Evolutionary conservation across 2,113 vertebrate genomes (phyloP).

Genomic region (Oophaga pumilio): DNA sequence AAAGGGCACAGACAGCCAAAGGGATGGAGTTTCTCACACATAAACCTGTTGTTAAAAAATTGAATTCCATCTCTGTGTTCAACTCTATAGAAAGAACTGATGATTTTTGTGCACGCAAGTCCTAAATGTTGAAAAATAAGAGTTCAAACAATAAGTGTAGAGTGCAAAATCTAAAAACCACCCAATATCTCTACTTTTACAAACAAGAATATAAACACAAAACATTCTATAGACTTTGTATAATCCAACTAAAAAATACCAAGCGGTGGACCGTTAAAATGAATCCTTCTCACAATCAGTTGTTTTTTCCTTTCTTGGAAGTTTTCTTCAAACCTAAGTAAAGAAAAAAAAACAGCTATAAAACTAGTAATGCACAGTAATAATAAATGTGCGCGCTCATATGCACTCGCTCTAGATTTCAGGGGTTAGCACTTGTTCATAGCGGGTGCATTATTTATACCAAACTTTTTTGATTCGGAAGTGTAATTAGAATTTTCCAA

Average conservation of each 20-base stretch:
- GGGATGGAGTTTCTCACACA: too few relatives aligned
- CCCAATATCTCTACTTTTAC: neutral
- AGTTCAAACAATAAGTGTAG: neutral
- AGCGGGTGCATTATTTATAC: neutral
- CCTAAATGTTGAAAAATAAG: neutral
- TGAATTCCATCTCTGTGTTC: neutral
- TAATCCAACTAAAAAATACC: neutral
- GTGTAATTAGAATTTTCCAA: slow-evolving; percentile 46
- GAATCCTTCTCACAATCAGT: neutral
- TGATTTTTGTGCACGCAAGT: neutral
- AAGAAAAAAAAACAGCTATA: neutral
- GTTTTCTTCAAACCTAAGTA: neutral
- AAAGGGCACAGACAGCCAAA: too few relatives aligned
- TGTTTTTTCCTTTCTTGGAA: neutral
- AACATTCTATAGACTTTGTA: neutral
- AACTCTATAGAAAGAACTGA: neutral
- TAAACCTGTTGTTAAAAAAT: too few relatives aligned
- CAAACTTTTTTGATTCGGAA: neutral
- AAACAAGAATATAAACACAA: neutral
- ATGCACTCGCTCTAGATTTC: neutral
- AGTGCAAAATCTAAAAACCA: neutral
- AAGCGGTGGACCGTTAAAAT: neutral
- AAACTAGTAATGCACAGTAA: neutral
- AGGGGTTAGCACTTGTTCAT: neutral
- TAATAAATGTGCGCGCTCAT: neutral